Conservation (phyloP, 2,113 vertebrate genomes). For the Poicephalus gulielmi region DNA sequence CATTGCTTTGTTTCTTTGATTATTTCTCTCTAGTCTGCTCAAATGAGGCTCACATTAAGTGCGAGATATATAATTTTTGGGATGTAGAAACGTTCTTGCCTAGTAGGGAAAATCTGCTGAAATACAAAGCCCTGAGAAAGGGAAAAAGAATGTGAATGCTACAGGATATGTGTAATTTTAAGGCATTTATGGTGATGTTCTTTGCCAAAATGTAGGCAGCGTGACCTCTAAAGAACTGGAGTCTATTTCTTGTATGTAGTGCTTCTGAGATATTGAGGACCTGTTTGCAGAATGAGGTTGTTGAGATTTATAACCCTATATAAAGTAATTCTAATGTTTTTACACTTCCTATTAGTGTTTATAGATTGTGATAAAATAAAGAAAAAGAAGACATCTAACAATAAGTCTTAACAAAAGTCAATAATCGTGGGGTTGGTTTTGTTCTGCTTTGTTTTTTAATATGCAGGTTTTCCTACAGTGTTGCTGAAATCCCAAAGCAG, state of each 20-base stretch:
- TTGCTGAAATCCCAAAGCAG: not conserved
- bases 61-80: not conserved
- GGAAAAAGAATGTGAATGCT: not conserved
- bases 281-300: not conserved
- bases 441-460: not conserved
- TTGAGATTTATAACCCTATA: not conserved
- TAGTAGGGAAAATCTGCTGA: not conserved
- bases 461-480: not conserved
- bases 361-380: conserved; percentile 5
- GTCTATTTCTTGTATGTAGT: not conserved
- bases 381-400: not conserved
- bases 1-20: not conserved
- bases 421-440: not conserved
- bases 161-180: not conserved
- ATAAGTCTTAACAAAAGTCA: conserved; percentile 1
- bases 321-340: conserved; percentile 17
- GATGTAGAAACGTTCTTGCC: not conserved
- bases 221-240: not conserved
- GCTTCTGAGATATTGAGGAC: not conserved
- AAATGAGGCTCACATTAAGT: not conserved
- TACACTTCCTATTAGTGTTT: not conserved
- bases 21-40: not conserved
- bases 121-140: not conserved
- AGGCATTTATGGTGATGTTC: not conserved
- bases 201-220: not conserved